phyloP scores from a whole-genome alignment of 1,140 invertebrate species.

The Sycophila sp. region DNA sequence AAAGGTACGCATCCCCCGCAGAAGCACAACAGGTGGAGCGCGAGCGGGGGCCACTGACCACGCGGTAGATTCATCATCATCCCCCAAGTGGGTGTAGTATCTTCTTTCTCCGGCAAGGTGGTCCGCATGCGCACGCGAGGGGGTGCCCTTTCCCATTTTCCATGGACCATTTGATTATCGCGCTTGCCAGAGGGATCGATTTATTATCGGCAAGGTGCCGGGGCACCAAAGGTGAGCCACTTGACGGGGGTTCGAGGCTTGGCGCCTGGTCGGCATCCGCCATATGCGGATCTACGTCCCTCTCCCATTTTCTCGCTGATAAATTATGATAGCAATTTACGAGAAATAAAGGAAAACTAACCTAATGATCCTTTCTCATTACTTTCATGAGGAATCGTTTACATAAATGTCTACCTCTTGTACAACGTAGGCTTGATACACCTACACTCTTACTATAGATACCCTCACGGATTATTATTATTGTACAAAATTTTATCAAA shows the following conservation, averaged over 20 bases:
- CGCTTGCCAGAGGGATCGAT: constrained; percentile 45
- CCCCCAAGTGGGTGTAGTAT: constrained; percentile 25
- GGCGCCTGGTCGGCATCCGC: constrained; percentile 50
- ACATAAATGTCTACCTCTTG: too few relatives aligned
- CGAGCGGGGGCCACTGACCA: constrained; percentile 19
- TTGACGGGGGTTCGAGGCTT: constrained; percentile 41
- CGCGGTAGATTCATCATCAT: constrained; percentile 34
- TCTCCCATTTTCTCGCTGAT: constrained; percentile 35
- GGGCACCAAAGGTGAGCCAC: constrained; percentile 45
- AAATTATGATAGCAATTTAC: constrained; percentile 35
- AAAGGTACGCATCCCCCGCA: constrained; percentile 22
- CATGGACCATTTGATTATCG: constrained; percentile 5
- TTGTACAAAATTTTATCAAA: too few relatives aligned
- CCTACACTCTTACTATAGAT: too few relatives aligned
- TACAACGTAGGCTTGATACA: too few relatives aligned
- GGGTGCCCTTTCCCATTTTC: background rate
- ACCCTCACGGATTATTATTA: too few relatives aligned
- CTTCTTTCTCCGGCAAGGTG: background rate
- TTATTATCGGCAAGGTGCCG: constrained; percentile 53
- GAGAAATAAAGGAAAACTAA: constrained; percentile 18
- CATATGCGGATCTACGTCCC: constrained; percentile 49
- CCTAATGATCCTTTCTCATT: too few relatives aligned
- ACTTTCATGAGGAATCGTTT: too few relatives aligned
- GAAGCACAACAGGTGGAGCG: constrained; percentile 51
- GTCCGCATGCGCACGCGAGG: background rate